Evolutionary conservation across 2,888 invertebrate species (phyloP).

Genomic region (Heliconius ethilla): DNA sequence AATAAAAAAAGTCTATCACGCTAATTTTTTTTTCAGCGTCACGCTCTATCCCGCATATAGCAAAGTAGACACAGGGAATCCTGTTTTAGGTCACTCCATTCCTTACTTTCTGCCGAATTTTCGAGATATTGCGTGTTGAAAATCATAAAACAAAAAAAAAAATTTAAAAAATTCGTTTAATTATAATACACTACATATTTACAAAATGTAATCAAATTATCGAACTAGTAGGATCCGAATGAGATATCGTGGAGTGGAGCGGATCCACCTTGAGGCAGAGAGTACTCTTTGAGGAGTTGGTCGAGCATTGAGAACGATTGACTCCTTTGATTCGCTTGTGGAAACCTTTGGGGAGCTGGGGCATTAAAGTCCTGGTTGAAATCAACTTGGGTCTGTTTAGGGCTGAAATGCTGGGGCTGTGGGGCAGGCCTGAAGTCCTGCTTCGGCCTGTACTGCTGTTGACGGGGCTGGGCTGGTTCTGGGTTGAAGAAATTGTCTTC

Average conservation of each 20-base stretch:
- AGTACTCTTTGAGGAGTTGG: conserved; percentile 90
- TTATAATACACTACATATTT: conserved; percentile 74
- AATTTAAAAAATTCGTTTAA: conserved; percentile 51
- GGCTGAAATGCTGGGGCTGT: conserved; percentile 56
- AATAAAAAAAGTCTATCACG: too few relatives aligned
- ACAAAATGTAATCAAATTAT: conserved; percentile 59
- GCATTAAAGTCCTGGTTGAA: conserved; percentile 57
- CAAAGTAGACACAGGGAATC: too few relatives aligned
- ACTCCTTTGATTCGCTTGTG: conserved; percentile 48
- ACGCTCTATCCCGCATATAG: too few relatives aligned
- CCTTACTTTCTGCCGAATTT: too few relatives aligned
- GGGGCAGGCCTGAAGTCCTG: conserved; percentile 65
- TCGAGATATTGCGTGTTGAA: too few relatives aligned
- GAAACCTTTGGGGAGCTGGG: conserved; percentile 50
- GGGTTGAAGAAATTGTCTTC: conserved; percentile 64
- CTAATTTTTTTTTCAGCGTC: too few relatives aligned
- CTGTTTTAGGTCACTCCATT: too few relatives aligned
- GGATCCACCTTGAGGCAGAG: conserved; percentile 86
- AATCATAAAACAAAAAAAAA: conserved; percentile 38
- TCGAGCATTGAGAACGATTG: conserved; percentile 84
- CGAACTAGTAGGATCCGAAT: conserved; percentile 88
- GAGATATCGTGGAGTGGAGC: conserved; percentile 91
- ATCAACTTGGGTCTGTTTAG: conserved; percentile 55
- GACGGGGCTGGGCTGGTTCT: conserved; percentile 63
- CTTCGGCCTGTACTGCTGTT: conserved; percentile 61